Evolutionary conservation across 2,797 vertebrate genomes (phyloP).

Genomic region (Falco columbarius): DNA sequence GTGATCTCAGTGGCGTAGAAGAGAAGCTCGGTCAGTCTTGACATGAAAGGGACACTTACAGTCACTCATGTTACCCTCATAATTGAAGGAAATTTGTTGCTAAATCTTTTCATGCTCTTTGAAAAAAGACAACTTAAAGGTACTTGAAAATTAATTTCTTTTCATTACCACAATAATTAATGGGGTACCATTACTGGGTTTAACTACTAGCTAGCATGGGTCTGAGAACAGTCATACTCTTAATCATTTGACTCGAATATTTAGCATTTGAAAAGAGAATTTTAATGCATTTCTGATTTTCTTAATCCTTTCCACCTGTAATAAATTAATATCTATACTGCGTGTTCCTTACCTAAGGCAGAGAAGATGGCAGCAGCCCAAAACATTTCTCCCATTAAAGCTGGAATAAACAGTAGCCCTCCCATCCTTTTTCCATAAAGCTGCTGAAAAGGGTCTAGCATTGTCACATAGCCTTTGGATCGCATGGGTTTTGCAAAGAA

Average conservation of each 20-base stretch:
- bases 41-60: background rate
- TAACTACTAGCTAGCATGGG: background rate
- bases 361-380: conserved; percentile 98
- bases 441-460: conserved; percentile 98
- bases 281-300: background rate
- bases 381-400: conserved; percentile 98
- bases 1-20: background rate
- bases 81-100: background rate
- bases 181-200: background rate
- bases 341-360: conserved; percentile 86
- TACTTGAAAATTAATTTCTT: background rate
- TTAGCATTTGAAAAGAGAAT: background rate
- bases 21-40: background rate
- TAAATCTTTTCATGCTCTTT: background rate
- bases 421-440: conserved; percentile 97
- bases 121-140: background rate
- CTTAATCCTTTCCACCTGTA: background rate
- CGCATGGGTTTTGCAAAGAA: conserved; percentile 99
- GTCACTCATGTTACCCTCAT: background rate
- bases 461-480: conserved; percentile 94
- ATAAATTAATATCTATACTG: background rate
- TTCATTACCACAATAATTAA: background rate
- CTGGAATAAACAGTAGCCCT: conserved; percentile 94
- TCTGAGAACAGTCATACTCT: background rate
- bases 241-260: background rate